A percentile compares a stretch with the other conserved stretches of the same genome.
Conservation (phyloP, 2,888 invertebrate species). For the Acleris cristana region DNA sequence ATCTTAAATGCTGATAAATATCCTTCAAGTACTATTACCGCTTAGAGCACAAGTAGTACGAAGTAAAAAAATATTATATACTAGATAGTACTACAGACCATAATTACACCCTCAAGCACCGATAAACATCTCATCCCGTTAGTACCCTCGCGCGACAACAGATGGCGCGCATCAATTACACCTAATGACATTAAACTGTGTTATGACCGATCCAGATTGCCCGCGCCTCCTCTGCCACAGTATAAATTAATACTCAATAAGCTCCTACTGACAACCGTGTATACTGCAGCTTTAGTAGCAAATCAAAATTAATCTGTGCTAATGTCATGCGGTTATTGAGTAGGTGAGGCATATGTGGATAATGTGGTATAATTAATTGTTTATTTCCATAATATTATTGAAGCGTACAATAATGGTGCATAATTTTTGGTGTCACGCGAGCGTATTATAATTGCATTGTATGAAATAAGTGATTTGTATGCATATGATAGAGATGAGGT, state of each 20-base stretch:
- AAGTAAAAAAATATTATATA: neutral
- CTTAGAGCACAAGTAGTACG: neutral
- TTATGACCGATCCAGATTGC: conserved; percentile 29
- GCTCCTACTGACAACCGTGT: neutral
- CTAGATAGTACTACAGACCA: neutral
- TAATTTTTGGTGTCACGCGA: neutral
- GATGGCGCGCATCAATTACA: conserved; percentile 44
- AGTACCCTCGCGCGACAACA: conserved; percentile 41
- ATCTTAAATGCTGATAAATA: too few relatives aligned
- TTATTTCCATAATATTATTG: conserved; percentile 3
- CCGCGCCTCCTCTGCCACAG: conserved; percentile 8
- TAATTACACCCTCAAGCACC: conserved; percentile 4
- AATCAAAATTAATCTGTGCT: conserved; percentile 13
- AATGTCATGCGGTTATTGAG: neutral
- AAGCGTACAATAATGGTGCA: neutral
- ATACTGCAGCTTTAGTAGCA: conserved; percentile 16
- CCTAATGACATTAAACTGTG: conserved; percentile 32
- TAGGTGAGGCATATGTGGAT: neutral
- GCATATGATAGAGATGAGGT: too few relatives aligned
- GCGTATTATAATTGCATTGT: neutral
- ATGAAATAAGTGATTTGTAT: neutral
- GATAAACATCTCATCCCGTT: conserved; percentile 6
- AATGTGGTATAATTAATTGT: conserved; percentile 23
- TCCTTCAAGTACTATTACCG: too few relatives aligned
- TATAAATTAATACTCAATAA: conserved; percentile 30